Evolutionary conservation across 1,140 invertebrate species (phyloP).

Genomic region (Drosophila sulfurigaster): DNA sequence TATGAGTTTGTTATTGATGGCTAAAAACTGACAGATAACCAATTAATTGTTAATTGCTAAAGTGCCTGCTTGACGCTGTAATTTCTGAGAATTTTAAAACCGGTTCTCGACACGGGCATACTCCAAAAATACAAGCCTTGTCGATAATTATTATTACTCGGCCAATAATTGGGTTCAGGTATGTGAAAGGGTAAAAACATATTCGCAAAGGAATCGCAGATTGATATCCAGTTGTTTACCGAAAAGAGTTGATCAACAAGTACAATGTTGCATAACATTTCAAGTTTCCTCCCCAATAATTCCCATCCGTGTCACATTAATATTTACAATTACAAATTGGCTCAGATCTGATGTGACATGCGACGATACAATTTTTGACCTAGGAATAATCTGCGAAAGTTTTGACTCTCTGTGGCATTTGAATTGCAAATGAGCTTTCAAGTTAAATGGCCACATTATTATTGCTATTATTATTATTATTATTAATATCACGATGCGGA

Average conservation of each 20-base stretch:
- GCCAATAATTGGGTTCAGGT: background rate
- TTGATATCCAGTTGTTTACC: background rate
- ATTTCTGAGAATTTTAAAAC: constrained; percentile 1
- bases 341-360: background rate
- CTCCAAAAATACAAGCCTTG: background rate
- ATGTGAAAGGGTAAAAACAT: background rate
- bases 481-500: background rate
- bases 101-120: background rate
- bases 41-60: background rate
- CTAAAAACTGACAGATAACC: background rate
- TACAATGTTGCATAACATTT: background rate
- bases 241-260: background rate
- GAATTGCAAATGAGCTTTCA: background rate
- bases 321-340: background rate
- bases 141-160: constrained; percentile 2
- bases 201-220: background rate
- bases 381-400: background rate
- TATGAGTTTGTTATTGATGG: background rate
- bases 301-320: constrained; percentile 1
- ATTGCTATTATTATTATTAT: constrained; percentile 6
- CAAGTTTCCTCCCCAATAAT: background rate
- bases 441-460: background rate
- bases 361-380: background rate
- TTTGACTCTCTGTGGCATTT: background rate
- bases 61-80: background rate